These are phyloP conservation scores for Cantharis flavilabris DNA, from an alignment of 2,888 invertebrate genomes.

Conservation along the genomic window DNA sequence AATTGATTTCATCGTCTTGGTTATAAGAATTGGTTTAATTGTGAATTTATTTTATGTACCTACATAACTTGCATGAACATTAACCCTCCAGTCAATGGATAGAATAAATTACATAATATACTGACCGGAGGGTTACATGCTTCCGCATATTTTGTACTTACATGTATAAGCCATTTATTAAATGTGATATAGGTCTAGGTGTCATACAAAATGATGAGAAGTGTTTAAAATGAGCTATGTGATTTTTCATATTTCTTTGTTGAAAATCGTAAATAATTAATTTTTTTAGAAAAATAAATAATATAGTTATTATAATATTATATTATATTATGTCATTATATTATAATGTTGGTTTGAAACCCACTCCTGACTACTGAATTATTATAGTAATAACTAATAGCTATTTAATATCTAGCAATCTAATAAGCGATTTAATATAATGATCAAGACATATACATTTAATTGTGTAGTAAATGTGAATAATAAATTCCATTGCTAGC, in stretches of 20 bases:
- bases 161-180: not conserved
- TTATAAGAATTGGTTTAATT: not conserved
- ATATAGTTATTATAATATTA: too few relatives aligned
- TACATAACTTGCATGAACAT: not conserved
- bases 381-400: too few relatives aligned
- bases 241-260: not conserved
- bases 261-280: too few relatives aligned
- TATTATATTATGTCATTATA: too few relatives aligned
- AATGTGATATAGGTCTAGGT: not conserved
- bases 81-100: too few relatives aligned
- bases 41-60: not conserved
- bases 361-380: not conserved
- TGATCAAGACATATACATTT: not conserved
- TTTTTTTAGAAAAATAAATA: too few relatives aligned
- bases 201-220: not conserved
- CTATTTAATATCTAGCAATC: too few relatives aligned
- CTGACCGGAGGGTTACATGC: not conserved
- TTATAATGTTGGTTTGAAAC: not conserved
- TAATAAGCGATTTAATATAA: not conserved
- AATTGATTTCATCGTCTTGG: not conserved
- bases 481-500: conserved; percentile 24
- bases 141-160: too few relatives aligned
- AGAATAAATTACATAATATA: too few relatives aligned
- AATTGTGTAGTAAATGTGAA: not conserved
- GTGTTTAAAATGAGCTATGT: not conserved